Evolutionary conservation across 2,113 vertebrate genomes (phyloP), one percentile per base, ranked within the genome.

Genomic region (Carettochelys insculpta): DNA sequence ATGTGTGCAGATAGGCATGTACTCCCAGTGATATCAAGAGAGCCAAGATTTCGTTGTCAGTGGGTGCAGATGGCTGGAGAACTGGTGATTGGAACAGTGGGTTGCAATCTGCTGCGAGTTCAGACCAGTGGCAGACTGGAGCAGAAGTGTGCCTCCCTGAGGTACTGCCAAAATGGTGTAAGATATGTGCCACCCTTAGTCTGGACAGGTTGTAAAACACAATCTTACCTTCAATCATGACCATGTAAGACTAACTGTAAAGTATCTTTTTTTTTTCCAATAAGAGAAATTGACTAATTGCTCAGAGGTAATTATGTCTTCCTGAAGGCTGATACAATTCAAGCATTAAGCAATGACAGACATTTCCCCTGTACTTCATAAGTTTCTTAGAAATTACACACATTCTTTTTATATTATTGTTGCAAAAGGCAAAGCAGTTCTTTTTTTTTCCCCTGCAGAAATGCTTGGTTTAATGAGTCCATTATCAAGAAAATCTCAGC

Each of bases 171-270:
- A n/a, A 65, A 14, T 65, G 34, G 34, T 38, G 34, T 16, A 38
- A 38, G 34, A 17, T 65, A 5, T 16, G n/a, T 25, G 34, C 50
- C 34, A 16, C 50, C 12, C 29, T 13, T 3, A 19, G 41, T 3
- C 0, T 1, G 4, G 61, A 47, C 34, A 48, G 6, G 0, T 8
- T 0, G n/a, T 6, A 3, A 8, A n/a, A 13, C 4, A 3, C 0
- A 11, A 3, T 8, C 47, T 50, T 10, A 1, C 1, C 12, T 25
- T 43, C 34, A 61, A 45, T 61, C 3, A 0, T 3, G 51, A 61
- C 29, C 56, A 11, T 13, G 27, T 6, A 0, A 76, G 53, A 25
- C 48, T 3, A 68, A 27, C 54, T 12, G 0, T 4, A 43, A n/a
- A 5, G n/a, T n/a, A 58, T 17, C 10, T 16, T 1, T 38, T 41